Conservation (phyloP, 1,140 invertebrate genomes). For the Aleiodes sp. region DNA sequence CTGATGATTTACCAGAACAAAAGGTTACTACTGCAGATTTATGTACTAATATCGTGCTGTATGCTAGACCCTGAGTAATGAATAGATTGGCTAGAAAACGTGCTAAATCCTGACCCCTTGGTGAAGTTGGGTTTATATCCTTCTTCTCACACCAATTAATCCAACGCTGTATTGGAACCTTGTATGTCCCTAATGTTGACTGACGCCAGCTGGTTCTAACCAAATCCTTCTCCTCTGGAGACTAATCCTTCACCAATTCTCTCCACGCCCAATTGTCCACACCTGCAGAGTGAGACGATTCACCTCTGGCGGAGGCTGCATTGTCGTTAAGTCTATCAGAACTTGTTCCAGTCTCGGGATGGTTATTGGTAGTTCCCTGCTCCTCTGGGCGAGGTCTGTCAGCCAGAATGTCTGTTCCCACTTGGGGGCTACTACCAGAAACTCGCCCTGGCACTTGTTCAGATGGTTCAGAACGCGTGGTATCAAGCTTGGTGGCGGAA, state of each 20-base stretch:
- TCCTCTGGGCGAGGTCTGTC: neutral
- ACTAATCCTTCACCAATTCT: constrained; percentile 11
- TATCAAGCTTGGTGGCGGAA: constrained; percentile 53
- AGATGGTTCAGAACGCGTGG: constrained; percentile 49
- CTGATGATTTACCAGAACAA: constrained; percentile 32
- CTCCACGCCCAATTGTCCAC: constrained; percentile 37
- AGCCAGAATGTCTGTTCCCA: constrained; percentile 21
- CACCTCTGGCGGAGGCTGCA: constrained; percentile 25
- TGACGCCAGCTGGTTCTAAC: constrained; percentile 20
- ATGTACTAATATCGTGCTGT: constrained; percentile 50
- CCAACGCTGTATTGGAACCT: constrained; percentile 44
- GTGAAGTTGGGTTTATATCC: constrained; percentile 33
- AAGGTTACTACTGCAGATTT: constrained; percentile 49
- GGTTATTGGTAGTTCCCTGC: neutral
- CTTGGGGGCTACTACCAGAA: constrained; percentile 6
- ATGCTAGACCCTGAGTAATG: constrained; percentile 32
- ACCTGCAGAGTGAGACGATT: constrained; percentile 35
- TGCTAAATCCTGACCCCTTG: constrained; percentile 29
- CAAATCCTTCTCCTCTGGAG: constrained; percentile 19
- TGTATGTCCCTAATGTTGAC: constrained; percentile 23
- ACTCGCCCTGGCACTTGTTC: constrained; percentile 36
- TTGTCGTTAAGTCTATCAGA: constrained; percentile 30
- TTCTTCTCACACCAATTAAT: constrained; percentile 38
- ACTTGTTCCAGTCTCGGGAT: neutral
- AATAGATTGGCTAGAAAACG: constrained; percentile 34